Conservation (phyloP, 23 tunicate genomes). For the Oikopleura albicans region DNA sequence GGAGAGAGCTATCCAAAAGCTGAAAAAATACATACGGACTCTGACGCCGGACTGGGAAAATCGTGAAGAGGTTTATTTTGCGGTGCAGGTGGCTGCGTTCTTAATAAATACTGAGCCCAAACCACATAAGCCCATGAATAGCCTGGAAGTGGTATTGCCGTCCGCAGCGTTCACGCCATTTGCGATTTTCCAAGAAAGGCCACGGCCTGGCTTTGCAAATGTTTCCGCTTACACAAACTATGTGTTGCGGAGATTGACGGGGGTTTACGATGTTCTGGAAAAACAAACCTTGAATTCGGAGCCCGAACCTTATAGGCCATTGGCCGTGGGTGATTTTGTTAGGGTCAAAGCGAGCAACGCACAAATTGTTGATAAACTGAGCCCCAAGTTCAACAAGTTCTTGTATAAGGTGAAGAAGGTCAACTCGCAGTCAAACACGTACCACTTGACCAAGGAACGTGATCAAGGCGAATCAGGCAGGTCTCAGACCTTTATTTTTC, state of each 20-base stretch:
- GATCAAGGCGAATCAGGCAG: not conserved
- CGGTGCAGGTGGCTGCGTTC: not conserved
- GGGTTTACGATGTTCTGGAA: not conserved
- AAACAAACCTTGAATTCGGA: not conserved
- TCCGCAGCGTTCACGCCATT: not conserved
- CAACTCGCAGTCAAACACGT: not conserved
- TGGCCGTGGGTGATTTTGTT: not conserved
- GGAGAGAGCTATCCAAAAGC: not conserved
- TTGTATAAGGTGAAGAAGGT: not conserved
- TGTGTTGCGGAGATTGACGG: not conserved
- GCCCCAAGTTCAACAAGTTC: not conserved
- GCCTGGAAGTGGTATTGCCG: not conserved
- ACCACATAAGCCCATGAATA: not conserved
- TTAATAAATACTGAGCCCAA: not conserved
- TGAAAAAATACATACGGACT: not conserved
- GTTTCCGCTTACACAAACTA: not conserved
- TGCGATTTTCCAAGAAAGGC: not conserved
- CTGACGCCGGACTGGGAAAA: not conserved
- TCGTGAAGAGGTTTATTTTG: not conserved
- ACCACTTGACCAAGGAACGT: not conserved
- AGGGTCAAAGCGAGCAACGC: not conserved
- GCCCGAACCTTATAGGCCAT: no score
- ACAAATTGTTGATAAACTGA: not conserved
- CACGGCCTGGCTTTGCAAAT: not conserved
- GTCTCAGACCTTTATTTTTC: not conserved